Evolutionary conservation across 2,888 invertebrate species (phyloP), one percentile per base, ranked within the genome.

Genomic region (Philonicus albiceps): DNA sequence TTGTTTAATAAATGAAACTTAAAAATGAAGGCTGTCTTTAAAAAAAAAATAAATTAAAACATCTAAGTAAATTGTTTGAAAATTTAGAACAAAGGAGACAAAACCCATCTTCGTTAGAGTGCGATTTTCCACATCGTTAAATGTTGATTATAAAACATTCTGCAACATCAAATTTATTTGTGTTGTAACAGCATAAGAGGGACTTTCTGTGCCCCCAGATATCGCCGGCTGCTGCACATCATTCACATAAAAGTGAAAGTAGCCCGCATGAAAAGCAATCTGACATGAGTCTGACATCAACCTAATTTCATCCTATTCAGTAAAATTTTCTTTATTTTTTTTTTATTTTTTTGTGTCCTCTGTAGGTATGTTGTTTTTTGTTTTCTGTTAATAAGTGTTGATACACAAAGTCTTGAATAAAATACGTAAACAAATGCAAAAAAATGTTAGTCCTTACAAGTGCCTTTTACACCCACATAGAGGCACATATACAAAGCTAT

Each of bases 331-430:
- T n/a, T n/a, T n/a, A n/a, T n/a, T n/a, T n/a, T n/a, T n/a, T n/a
- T n/a, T n/a, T n/a, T n/a, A n/a, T n/a, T 11, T 31, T n/a, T 80
- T 53, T 31, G n/a, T 22, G 30, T 81, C 53, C 55, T 31, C 31
- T 19, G 40, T 34, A n/a, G 49, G 27, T 34, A 31, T 53, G n/a
- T 19, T 0, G 16, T 53, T 53, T 53, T 19, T 53, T 19, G n/a
- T 55, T 81, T 55, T 81, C n/a, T 81, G 55, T 64, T 81, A 81
- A 81, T 81, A 81, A 81, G 55, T 81, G 55, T 31, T 81, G 81
- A 81, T 55, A 81, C 55, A 64, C 64, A 55, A 31, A 81, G 55
- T 64, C n/a, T 37, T 81, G 81, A 81, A 81, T 81, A 81, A 64
- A 64, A 53, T 64, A 34, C 81, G 55, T 34, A 81, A 81, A 81